Evolutionary conservation across 2,888 invertebrate species (phyloP), one percentile per base, ranked within the genome.

Genomic region (Limnephilus auricula): DNA sequence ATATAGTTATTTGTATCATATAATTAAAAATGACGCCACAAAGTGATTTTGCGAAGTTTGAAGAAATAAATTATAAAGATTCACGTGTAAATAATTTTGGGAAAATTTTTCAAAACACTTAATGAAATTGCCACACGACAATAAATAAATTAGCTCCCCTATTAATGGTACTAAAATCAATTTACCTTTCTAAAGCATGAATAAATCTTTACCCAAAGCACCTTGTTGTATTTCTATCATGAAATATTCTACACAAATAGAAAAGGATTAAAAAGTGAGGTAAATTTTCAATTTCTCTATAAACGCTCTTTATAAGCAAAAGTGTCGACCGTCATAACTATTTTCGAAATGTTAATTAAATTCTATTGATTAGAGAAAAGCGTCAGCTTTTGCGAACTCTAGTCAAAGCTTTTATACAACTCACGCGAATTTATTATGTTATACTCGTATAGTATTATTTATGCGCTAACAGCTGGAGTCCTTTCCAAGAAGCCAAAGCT

Each of bases 241-340:
- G 82, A 91, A 91, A 90, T 91, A 90, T 91, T 91, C 91, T 91
- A 85, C 87, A 90, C 83, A 91, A 88, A 86, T 79, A 79, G 84
- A 82, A 90, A 50, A 32, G 83, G 32, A 34, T 65, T 80, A 80
- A 12, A 89, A 31, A 31, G 32, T 85, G 12, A 31, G 34, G 34
- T 25, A 18, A 34, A 32, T 78, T 79, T 25, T 37, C 18, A 78
- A 15, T 13, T 34, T 34, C 40, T 79, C 34, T 6, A 34, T 9
- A 30, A 13, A 25, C 13, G 1, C 78, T 32, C 79, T 78, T 78
- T 25, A 9, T 10, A 79, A 37, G 37, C n/a, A 34, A 88, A 87
- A 31, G 65, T 87, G n/a, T 50, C 30, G n/a, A 87, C 87, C 18
- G 79, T 25, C 40, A 37, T 34, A 34, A 88, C 79, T 79, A 40